These are phyloP conservation scores for Myotis pilosus DNA, from an alignment of 2,797 vertebrate species.

Conservation along the genomic window DNA sequence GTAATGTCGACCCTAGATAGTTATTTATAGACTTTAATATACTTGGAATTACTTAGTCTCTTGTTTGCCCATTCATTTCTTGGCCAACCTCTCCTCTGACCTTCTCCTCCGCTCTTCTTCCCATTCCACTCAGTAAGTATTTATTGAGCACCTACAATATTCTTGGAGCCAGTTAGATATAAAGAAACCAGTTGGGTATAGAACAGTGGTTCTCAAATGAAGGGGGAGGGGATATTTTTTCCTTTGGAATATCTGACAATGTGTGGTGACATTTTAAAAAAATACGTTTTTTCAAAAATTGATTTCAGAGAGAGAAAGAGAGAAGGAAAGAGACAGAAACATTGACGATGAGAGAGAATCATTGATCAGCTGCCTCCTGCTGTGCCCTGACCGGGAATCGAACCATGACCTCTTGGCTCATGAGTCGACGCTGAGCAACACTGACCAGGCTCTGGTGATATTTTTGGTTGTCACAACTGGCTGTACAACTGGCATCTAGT, in stretches of 20 bases:
- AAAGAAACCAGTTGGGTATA: neutral
- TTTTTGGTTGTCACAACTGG: neutral
- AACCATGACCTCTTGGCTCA: too few species aligned
- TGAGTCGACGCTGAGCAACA: too few species aligned
- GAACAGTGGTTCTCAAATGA: neutral
- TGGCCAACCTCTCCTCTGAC: neutral
- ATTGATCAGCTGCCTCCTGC: too few species aligned
- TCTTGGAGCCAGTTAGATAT: neutral
- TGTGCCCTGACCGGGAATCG: too few species aligned
- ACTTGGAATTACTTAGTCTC: neutral
- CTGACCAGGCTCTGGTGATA: neutral
- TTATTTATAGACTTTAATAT: neutral
- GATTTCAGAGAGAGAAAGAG: too few species aligned
- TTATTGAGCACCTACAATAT: neutral
- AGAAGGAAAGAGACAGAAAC: too few species aligned
- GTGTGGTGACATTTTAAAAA: neutral
- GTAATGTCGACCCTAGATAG: neutral
- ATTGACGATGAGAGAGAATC: too few species aligned
- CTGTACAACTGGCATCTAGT: neutral
- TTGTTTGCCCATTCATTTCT: neutral
- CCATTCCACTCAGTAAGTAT: neutral
- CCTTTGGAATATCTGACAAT: neutral
- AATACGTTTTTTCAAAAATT: too few species aligned
- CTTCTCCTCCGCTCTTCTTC: neutral
- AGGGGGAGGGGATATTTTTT: neutral